These are phyloP conservation scores for Atopsyche davidsoni DNA, from an alignment of 1,140 invertebrate species.

Conservation along the genomic window DNA sequence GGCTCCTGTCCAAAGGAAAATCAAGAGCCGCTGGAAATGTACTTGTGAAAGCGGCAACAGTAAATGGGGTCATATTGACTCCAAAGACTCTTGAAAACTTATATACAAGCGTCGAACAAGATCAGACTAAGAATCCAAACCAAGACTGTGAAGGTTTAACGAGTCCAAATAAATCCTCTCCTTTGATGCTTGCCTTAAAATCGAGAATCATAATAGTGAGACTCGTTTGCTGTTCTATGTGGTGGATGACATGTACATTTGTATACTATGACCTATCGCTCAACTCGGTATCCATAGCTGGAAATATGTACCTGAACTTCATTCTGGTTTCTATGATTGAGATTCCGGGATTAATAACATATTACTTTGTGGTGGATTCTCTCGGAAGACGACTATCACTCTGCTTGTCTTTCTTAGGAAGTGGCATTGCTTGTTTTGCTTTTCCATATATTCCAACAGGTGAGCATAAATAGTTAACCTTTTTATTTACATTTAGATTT, in stretches of 20 bases:
- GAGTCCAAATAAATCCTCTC: slow-evolving; percentile 33
- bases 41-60: slow-evolving; percentile 55
- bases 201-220: slow-evolving; percentile 53
- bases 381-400: slow-evolving; percentile 57
- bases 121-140: slow-evolving; percentile 40
- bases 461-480: slow-evolving; percentile 32
- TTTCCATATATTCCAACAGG: slow-evolving; percentile 37
- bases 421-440: slow-evolving; percentile 45
- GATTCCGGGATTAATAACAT: slow-evolving; percentile 62
- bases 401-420: slow-evolving; percentile 53
- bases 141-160: slow-evolving; percentile 45
- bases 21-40: slow-evolving; percentile 55
- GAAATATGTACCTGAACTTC: slow-evolving; percentile 66
- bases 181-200: slow-evolving; percentile 47
- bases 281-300: slow-evolving; percentile 67
- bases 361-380: slow-evolving; percentile 56
- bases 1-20: slow-evolving; percentile 65
- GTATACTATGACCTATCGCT: slow-evolving; percentile 78
- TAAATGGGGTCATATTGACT: slow-evolving; percentile 58
- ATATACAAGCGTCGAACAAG: slow-evolving; percentile 31
- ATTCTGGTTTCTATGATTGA: slow-evolving; percentile 64
- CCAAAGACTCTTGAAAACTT: slow-evolving; percentile 50
- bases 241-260: slow-evolving; percentile 63
- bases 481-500: background rate
- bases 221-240: slow-evolving; percentile 59